These are phyloP conservation scores for Anisognathus igniventris DNA, from an alignment of 2,797 vertebrate genomes.

Conservation along the genomic window DNA sequence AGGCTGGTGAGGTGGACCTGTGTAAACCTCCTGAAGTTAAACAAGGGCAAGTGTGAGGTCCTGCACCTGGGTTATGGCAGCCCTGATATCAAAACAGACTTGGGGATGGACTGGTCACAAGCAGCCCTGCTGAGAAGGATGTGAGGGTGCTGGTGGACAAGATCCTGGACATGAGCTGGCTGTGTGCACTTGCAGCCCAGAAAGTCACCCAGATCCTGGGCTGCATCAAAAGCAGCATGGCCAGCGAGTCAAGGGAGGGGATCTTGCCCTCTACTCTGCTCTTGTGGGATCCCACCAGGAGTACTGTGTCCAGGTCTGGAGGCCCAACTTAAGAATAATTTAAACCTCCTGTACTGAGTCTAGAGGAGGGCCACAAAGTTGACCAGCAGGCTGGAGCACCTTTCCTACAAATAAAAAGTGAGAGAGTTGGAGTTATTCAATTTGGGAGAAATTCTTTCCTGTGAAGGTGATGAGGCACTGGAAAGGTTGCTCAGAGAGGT, in stretches of 20 bases:
- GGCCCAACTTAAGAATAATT: not conserved
- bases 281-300: not conserved
- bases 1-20: not conserved
- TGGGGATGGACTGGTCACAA: not conserved
- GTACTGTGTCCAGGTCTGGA: not conserved
- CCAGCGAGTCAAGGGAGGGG: accelerated
- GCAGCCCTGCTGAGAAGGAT: not conserved
- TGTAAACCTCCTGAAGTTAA: not conserved
- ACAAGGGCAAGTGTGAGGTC: not conserved
- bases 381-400: not conserved
- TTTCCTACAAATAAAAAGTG: not conserved
- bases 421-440: not conserved
- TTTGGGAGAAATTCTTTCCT: not conserved
- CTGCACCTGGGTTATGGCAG: not conserved
- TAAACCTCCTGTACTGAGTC: not conserved
- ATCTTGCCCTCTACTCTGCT: not conserved
- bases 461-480: not conserved
- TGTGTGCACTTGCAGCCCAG: not conserved
- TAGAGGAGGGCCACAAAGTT: not conserved
- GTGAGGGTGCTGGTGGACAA: not conserved
- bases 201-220: not conserved
- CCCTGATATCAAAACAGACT: not conserved
- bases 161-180: not conserved
- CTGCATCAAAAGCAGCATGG: not conserved
- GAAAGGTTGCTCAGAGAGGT: not conserved